Percentiles rank a stretch among this genome's conserved stretches.
These are phyloP conservation scores for Arenicola marina DNA, from an alignment of 2,888 invertebrate genomes.

Conservation along the genomic window DNA sequence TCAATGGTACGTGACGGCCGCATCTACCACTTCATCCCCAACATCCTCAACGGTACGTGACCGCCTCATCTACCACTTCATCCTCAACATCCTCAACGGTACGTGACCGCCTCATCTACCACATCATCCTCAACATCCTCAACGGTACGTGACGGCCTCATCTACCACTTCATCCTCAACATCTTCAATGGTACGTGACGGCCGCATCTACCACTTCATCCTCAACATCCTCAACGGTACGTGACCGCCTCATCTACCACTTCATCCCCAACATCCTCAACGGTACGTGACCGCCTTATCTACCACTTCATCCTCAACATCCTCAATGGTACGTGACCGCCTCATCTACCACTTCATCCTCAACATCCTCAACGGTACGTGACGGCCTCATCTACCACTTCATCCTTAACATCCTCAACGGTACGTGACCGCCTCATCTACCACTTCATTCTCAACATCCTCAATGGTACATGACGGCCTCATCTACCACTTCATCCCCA, in stretches of 20 bases:
- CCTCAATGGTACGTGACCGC: not conserved
- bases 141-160: not conserved
- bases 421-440: not conserved
- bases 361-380: not conserved
- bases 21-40: not conserved
- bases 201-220: not conserved
- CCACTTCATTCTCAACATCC: not conserved
- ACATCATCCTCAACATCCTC: not conserved
- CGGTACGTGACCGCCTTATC: not conserved
- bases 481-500: not conserved
- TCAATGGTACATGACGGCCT: not conserved
- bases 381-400: not conserved
- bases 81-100: not conserved
- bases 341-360: not conserved
- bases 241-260: not conserved
- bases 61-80: not conserved
- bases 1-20: not conserved
- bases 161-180: not conserved
- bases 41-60: not conserved
- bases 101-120: not conserved
- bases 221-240: not conserved
- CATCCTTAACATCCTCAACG: not conserved
- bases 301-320: not conserved
- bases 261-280: not conserved
- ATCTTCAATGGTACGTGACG: not conserved